phyloP scores from a whole-genome alignment of 1,140 invertebrate species.

The Camponotus vicinus region DNA sequence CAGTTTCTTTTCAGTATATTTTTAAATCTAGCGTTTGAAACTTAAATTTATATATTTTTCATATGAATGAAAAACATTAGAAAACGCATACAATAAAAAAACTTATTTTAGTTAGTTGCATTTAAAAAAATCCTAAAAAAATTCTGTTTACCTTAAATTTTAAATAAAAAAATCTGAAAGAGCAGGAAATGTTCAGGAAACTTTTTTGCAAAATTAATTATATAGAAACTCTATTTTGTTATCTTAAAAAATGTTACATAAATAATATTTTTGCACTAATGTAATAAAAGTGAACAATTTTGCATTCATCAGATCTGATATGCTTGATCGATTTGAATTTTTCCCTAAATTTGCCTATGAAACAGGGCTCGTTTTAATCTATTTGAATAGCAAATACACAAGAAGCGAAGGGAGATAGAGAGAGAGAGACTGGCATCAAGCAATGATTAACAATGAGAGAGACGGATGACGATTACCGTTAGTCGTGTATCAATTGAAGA shows the following conservation, averaged over 20 bases:
- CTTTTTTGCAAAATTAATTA: too few species aligned
- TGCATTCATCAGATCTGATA: neutral
- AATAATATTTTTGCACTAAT: neutral
- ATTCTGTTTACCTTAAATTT: too few species aligned
- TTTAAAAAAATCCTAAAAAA: too few species aligned
- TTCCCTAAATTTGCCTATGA: neutral
- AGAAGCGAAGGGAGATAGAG: neutral
- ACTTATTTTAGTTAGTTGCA: too few species aligned
- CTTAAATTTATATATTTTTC: too few species aligned
- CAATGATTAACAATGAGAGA: conserved; percentile 35
- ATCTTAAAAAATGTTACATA: neutral
- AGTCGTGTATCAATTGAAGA: conserved; percentile 54
- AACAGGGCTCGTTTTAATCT: conserved; percentile 10
- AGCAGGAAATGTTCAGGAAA: too few species aligned
- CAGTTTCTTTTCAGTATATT: too few species aligned
- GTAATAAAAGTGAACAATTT: neutral
- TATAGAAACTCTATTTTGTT: neutral
- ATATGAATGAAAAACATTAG: too few species aligned
- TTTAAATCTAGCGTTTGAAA: too few species aligned
- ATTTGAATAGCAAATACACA: conserved; percentile 11
- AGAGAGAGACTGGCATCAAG: neutral
- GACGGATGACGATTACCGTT: conserved; percentile 31
- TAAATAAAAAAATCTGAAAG: too few species aligned
- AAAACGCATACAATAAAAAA: too few species aligned
- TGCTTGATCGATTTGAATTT: neutral